phyloP scores from a whole-genome alignment of 53 echinoderm and acorn worm genomes.

The Apostichopus leukothele region DNA sequence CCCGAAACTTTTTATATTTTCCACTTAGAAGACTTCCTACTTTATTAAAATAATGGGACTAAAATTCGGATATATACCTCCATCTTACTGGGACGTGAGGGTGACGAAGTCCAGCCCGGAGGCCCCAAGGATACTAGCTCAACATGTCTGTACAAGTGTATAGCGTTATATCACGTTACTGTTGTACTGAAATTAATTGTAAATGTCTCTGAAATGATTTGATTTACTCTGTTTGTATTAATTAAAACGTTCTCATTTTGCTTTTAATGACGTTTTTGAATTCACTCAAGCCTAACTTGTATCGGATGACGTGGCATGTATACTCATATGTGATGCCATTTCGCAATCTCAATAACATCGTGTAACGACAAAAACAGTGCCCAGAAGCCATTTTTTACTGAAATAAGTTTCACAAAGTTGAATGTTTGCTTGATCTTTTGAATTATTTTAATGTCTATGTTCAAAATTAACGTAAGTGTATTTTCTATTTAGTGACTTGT shows the following conservation, averaged over 20 bases:
- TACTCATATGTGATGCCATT: too few species aligned
- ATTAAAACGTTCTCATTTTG: too few species aligned
- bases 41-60: constrained; percentile 31
- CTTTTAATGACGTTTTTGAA: not conserved
- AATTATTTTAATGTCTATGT: too few species aligned
- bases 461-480: too few species aligned
- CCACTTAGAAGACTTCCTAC: constrained; percentile 43
- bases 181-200: not conserved
- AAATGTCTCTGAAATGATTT: not conserved
- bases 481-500: too few species aligned
- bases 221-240: not conserved
- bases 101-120: constrained; percentile 51
- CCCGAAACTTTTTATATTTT: constrained; percentile 48
- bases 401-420: too few species aligned
- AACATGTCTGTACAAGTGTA: not conserved
- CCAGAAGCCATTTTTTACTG: too few species aligned
- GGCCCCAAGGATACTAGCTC: not conserved
- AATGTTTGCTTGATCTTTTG: too few species aligned
- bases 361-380: too few species aligned
- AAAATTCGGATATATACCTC: constrained; percentile 24
- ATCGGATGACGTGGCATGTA: too few species aligned
- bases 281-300: too few species aligned
- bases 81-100: constrained; percentile 36
- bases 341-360: too few species aligned
- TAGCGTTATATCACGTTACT: not conserved